phyloP scores from a whole-genome alignment of 2,888 invertebrate genomes.

The Drosophila putrida region DNA sequence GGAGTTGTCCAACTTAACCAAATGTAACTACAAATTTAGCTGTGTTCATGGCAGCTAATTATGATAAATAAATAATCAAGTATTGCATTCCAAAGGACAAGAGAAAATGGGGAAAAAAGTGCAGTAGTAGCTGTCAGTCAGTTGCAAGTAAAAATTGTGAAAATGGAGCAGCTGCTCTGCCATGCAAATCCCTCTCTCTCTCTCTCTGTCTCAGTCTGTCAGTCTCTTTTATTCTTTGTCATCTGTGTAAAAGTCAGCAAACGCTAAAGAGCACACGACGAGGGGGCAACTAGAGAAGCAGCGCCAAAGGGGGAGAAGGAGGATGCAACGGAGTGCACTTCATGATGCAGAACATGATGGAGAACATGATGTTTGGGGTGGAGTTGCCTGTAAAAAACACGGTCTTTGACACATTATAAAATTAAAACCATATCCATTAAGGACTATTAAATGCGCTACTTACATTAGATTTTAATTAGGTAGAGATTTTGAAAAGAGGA shows the following conservation, averaged over 20 bases:
- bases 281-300: conserved; percentile 18
- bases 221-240: conserved; percentile 19
- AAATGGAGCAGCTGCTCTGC: conserved; percentile 60
- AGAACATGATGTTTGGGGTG: conserved; percentile 24
- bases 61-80: conserved; percentile 49
- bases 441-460: conserved; percentile 43
- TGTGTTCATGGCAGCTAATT: conserved; percentile 44
- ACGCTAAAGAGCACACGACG: conserved; percentile 73
- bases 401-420: conserved; percentile 62
- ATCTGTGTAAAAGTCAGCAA: conserved; percentile 71
- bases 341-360: conserved; percentile 59
- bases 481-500: not conserved
- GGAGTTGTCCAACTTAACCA: conserved; percentile 4
- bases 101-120: not conserved
- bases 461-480: not conserved
- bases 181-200: conserved; percentile 27
- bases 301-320: conserved; percentile 1
- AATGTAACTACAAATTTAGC: conserved; percentile 21
- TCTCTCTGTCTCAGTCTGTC: not conserved
- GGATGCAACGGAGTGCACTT: conserved; percentile 44
- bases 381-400: conserved; percentile 45
- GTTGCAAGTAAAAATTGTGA: conserved; percentile 37
- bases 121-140: conserved; percentile 27
- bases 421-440: conserved; percentile 6
- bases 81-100: conserved; percentile 11